Base-by-base conservation (phyloP, 2,113 vertebrate genomes). In the Lepus americanus region DNA sequence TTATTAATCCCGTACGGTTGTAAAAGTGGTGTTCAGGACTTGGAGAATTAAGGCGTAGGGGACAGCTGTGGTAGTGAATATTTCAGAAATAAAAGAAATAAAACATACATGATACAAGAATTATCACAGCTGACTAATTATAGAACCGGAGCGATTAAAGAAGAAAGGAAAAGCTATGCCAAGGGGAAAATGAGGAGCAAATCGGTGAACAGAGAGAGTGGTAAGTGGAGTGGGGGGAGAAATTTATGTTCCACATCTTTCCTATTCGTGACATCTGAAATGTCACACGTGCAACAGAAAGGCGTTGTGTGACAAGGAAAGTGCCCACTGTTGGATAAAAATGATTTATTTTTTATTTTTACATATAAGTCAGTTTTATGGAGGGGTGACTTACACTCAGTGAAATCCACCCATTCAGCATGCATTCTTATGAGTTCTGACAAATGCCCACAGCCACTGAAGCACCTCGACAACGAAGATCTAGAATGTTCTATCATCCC, bases 31-130 rank as follows among this genome's bases (percentile, higher is more conserved):
- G 51, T 70, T 76, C 49, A 31, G 92, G 73, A 84, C 76, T 33
- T 77, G 92, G 83, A 64, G 92, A 80, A 66, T 88, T 39, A 69
- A 44, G 33, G 79, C 5, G 10, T 61, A 39, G 27, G 67, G 88
- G 84, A 17, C 13, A 29, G 87, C 55, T 20, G 3, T 0, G 0
- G 80, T 19, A 25, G 84, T 53, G 87, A 85, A 33, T 86, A 67
- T 78, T 89, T 77, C 44, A 95, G 84, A 89, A 89, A 89, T 91
- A 89, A 95, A 86, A 95, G 84, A 89, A 89, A 89, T 91, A 89
- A 95, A 86, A 89, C 84, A 92, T 16, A 81, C 33, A 25, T 1
- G 73, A 86, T 76, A 76, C 92, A 86, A 73, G 84, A 89, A 67
- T 91, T 66, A 91, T n/a, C 84, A 4, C 67, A 82, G 63, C 11